Conservation (phyloP, 2,797 vertebrate genomes). For the Intellagama lesueurii region DNA sequence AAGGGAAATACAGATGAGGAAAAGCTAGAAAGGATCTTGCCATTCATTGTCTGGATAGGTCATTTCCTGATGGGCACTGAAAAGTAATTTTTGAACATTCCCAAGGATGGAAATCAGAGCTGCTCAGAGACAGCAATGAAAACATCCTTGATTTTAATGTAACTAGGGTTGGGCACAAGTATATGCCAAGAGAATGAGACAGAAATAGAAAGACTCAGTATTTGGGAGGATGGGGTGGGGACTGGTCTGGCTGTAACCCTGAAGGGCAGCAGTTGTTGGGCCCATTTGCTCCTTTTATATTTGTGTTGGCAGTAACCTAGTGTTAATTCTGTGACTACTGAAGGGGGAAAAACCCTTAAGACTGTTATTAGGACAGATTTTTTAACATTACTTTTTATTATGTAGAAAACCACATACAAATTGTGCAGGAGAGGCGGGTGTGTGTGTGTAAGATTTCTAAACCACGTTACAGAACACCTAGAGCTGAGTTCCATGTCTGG, state of each 20-base stretch:
- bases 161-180: not conserved
- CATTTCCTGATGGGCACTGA: not conserved
- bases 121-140: not conserved
- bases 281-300: not conserved
- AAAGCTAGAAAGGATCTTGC: not conserved
- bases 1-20: not conserved
- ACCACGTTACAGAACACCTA: too few species aligned
- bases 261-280: not conserved
- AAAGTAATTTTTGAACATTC: not conserved
- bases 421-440: too few species aligned
- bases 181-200: not conserved
- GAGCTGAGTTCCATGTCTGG: too few species aligned
- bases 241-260: not conserved
- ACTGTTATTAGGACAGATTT: too few species aligned
- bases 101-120: not conserved
- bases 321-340: too few species aligned
- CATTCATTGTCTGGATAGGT: not conserved
- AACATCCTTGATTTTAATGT: not conserved
- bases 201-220: not conserved
- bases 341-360: too few species aligned
- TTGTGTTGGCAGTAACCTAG: too few species aligned
- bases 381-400: too few species aligned
- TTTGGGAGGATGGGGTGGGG: too few species aligned
- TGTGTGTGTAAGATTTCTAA: too few species aligned
- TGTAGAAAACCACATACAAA: too few species aligned